These are phyloP conservation scores for Epinephelus awoara DNA, from an alignment of 2,797 vertebrate species.

Conservation along the genomic window DNA sequence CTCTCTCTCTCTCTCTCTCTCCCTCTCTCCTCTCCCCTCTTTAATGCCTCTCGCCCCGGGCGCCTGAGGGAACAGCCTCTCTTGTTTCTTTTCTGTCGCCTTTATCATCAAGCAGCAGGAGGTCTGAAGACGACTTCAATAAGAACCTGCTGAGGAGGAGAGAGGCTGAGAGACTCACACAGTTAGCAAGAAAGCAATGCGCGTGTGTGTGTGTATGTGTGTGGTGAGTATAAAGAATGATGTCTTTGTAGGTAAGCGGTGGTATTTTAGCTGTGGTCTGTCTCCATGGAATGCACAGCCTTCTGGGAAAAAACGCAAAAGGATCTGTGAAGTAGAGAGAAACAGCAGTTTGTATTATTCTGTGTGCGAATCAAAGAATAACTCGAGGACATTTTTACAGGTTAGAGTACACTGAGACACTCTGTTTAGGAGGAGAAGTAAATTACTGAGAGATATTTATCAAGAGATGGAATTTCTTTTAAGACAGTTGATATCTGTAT, in stretches of 20 bases:
- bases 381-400: not conserved
- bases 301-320: constrained; percentile 59
- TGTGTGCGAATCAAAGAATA: not conserved
- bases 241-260: constrained; percentile 70
- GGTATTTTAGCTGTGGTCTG: constrained; percentile 57
- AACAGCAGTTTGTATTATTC: not conserved
- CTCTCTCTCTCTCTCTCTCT: constrained; percentile 12
- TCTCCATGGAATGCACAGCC: constrained; percentile 64
- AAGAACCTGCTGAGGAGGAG: constrained; percentile 56
- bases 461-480: too few species aligned
- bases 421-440: not conserved
- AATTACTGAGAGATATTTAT: not conserved
- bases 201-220: constrained; percentile 22
- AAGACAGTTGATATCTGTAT: too few species aligned
- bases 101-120: constrained; percentile 60
- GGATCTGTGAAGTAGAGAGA: constrained; percentile 18
- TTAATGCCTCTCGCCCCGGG: constrained; percentile 40
- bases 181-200: not conserved
- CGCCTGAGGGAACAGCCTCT: constrained; percentile 15
- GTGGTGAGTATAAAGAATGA: constrained; percentile 48
- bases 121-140: constrained; percentile 54
- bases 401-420: not conserved
- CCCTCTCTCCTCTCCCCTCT: not conserved
- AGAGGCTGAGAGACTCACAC: not conserved
- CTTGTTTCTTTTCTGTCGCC: constrained; percentile 41